phyloP scores from a whole-genome alignment of 2,797 vertebrate species.

The Hyperoplus immaculatus region DNA sequence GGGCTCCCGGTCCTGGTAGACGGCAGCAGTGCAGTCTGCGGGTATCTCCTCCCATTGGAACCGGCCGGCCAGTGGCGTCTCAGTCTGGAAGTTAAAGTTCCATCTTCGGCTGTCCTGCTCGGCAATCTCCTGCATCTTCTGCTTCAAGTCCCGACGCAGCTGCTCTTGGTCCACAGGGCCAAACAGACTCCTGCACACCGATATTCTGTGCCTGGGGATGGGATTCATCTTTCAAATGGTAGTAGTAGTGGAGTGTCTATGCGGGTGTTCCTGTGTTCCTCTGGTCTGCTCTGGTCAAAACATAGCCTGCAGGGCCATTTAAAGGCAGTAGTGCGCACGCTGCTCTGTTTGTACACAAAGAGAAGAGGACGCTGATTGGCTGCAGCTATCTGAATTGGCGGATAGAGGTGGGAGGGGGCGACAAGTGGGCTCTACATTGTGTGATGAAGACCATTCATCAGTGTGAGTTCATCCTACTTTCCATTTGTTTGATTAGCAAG shows the following conservation, averaged over 20 bases:
- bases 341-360: constrained; percentile 61
- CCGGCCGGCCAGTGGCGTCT: constrained; percentile 86
- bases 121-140: constrained; percentile 83
- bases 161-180: constrained; percentile 91
- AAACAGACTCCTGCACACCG: constrained; percentile 90
- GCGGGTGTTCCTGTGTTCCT: neutral
- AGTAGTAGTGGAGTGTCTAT: neutral
- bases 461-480: neutral
- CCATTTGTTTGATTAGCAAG: neutral
- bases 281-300: constrained; percentile 12
- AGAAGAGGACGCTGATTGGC: constrained; percentile 70
- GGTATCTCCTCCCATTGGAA: constrained; percentile 90
- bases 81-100: constrained; percentile 92
- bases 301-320: constrained; percentile 35
- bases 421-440: constrained; percentile 2
- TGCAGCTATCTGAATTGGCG: constrained; percentile 27
- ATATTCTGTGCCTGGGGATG: constrained; percentile 65
- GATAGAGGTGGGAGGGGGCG: neutral
- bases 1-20: constrained; percentile 81
- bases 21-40: constrained; percentile 77
- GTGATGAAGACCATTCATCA: neutral
- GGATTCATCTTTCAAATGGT: constrained; percentile 64
- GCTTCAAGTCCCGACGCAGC: constrained; percentile 86
- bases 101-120: constrained; percentile 90
- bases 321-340: constrained; percentile 58